A percentile compares a stretch with the other conserved stretches of the same genome.
These are phyloP conservation scores for Colistium nudipinnis DNA, from an alignment of 2,113 vertebrate species.

Conservation along the genomic window DNA sequence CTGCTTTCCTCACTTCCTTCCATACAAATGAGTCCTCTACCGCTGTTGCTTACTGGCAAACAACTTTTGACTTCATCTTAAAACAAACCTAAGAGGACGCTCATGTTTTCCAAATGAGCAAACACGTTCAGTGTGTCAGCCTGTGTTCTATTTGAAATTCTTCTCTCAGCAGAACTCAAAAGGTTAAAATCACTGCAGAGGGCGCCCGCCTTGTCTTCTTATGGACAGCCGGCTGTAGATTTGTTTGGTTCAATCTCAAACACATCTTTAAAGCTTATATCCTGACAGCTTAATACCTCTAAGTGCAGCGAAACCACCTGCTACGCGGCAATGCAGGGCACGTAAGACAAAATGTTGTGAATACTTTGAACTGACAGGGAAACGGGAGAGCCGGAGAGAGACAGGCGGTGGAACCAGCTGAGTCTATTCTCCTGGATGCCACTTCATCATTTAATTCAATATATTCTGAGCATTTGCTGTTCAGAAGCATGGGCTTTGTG, in stretches of 20 bases:
- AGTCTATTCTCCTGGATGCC: slow-evolving; percentile 6
- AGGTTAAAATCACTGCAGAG: slow-evolving; percentile 51
- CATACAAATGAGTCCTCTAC: slow-evolving; percentile 78
- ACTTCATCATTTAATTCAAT: background rate
- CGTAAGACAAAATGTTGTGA: slow-evolving; percentile 41
- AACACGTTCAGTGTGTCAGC: too few relatives aligned
- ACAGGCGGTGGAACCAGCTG: background rate
- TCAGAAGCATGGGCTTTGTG: background rate
- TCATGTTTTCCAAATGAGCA: too few relatives aligned
- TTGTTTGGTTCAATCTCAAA: slow-evolving; percentile 63
- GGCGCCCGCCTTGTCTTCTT: slow-evolving; percentile 51
- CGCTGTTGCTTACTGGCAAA: too few relatives aligned
- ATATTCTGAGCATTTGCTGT: background rate
- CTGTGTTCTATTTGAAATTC: too few relatives aligned
- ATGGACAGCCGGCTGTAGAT: slow-evolving; percentile 58
- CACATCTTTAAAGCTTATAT: slow-evolving; percentile 63
- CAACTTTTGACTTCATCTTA: too few relatives aligned
- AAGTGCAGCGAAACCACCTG: slow-evolving; percentile 47
- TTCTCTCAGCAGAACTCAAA: slow-evolving; percentile 55
- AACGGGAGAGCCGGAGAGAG: slow-evolving; percentile 16
- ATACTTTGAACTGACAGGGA: slow-evolving; percentile 40
- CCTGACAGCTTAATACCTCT: slow-evolving; percentile 54
- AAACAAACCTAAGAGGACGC: too few relatives aligned
- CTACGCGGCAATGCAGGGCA: slow-evolving; percentile 38
- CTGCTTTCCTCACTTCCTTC: slow-evolving; percentile 49